These are phyloP conservation scores for Perca schrenkii DNA, from an alignment of 2,113 vertebrate genomes.

Conservation along the genomic window DNA sequence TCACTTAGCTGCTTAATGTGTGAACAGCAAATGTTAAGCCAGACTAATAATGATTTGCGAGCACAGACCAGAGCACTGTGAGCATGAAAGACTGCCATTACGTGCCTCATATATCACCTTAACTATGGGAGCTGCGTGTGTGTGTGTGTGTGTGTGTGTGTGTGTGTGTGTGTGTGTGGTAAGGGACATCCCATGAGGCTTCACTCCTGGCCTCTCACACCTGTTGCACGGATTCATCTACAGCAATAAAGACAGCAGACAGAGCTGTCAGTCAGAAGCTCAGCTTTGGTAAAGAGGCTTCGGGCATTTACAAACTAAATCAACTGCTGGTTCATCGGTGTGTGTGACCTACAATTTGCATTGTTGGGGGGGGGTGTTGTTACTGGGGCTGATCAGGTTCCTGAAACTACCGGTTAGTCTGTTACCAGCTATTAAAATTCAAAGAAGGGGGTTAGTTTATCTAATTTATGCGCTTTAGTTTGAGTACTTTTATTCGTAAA, in stretches of 20 bases:
- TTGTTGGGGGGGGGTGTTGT: too few relatives aligned
- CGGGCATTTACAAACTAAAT: too few relatives aligned
- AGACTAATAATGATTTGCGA: constrained; percentile 55
- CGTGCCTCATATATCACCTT: constrained; percentile 58
- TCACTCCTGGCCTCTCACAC: constrained; percentile 57
- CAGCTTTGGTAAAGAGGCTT: too few relatives aligned
- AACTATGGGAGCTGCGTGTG: neutral
- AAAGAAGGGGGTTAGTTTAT: too few relatives aligned
- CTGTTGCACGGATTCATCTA: constrained; percentile 64
- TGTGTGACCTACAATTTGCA: too few relatives aligned
- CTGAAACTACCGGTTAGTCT: too few relatives aligned
- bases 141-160: constrained; percentile 33
- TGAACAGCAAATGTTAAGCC: constrained; percentile 54
- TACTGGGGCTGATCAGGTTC: too few relatives aligned
- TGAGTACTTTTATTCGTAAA: too few relatives aligned
- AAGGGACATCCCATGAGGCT: constrained; percentile 41
- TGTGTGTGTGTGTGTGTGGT: constrained; percentile 19
- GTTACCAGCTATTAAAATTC: too few relatives aligned
- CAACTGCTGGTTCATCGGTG: too few relatives aligned
- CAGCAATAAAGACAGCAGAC: constrained; percentile 55
- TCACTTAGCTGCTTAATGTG: constrained; percentile 16
- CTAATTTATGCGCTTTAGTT: too few relatives aligned
- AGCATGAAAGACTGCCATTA: constrained; percentile 45
- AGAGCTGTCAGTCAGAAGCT: constrained; percentile 46
- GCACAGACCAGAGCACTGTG: constrained; percentile 52